These are phyloP conservation scores for Caenorhabditis sp. DNA, from an alignment of 2,888 invertebrate genomes.

Conservation along the genomic window DNA sequence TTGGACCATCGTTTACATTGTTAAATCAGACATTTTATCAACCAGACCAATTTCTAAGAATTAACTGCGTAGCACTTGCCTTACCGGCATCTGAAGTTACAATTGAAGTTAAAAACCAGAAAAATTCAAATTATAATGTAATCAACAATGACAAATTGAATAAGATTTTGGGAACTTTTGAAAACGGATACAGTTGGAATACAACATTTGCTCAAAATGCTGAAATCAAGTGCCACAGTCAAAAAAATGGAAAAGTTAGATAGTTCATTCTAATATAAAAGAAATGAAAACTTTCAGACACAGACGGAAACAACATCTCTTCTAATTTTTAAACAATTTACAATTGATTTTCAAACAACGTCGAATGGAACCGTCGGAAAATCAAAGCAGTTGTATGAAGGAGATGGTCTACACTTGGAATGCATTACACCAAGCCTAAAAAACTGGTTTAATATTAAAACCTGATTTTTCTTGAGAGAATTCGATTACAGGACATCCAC, in stretches of 20 bases:
- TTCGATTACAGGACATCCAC: no score
- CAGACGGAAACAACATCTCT: no score
- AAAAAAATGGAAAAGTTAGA: slow-evolving; percentile 8
- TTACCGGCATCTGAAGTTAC: slow-evolving; percentile 33
- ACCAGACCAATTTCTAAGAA: slow-evolving; percentile 36
- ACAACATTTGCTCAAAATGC: slow-evolving; percentile 37
- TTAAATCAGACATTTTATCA: slow-evolving; percentile 8
- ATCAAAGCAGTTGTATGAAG: neutral
- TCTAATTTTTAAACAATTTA: no score
- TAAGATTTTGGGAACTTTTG: slow-evolving; percentile 49
- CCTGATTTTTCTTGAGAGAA: no score
- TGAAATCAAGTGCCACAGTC: slow-evolving; percentile 44
- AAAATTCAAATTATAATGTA: neutral
- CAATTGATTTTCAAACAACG: no score
- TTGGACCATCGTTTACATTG: slow-evolving; percentile 27
- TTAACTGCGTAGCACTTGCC: slow-evolving; percentile 30
- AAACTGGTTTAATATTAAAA: no score
- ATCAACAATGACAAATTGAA: neutral
- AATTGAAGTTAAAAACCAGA: slow-evolving; percentile 5
- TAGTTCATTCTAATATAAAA: no score
- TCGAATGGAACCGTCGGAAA: neutral
- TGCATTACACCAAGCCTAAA: neutral
- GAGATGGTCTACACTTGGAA: neutral
- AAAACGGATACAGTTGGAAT: slow-evolving; percentile 53
- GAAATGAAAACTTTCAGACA: no score